These are phyloP conservation scores for Laupala kohalensis DNA, from an alignment of 1,140 invertebrate species.

Conservation along the genomic window DNA sequence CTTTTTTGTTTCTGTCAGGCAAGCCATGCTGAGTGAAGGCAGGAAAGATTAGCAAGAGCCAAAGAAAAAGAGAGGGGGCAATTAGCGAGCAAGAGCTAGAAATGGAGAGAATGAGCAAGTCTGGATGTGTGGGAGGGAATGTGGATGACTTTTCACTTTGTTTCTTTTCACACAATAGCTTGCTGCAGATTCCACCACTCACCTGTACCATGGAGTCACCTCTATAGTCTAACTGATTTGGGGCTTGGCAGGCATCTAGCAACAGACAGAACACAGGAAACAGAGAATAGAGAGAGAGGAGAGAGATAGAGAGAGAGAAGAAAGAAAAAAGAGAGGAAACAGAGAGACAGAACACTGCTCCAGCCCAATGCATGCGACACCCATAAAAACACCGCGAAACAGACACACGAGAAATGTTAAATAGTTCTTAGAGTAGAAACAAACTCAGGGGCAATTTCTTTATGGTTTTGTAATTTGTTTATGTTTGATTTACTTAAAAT, in stretches of 20 bases:
- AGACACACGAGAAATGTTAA: not conserved
- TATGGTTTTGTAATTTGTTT: not conserved
- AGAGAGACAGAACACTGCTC: constrained; percentile 10
- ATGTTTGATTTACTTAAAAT: not conserved
- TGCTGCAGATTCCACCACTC: not conserved
- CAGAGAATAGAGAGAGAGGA: constrained; percentile 10
- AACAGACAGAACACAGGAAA: constrained; percentile 29
- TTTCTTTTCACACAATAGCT: not conserved
- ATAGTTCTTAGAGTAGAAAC: not conserved
- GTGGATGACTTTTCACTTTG: not conserved
- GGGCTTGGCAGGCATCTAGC: constrained; percentile 44
- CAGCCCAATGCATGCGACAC: constrained; percentile 10
- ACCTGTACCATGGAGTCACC: constrained; percentile 3
- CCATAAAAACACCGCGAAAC: not conserved
- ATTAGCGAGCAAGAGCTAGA: not conserved
- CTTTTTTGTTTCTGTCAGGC: not conserved
- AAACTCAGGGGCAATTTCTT: not conserved
- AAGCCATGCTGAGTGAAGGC: not conserved
- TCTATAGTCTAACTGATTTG: constrained; percentile 21
- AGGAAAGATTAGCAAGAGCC: not conserved
- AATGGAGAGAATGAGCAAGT: not conserved
- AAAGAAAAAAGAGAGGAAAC: constrained; percentile 26
- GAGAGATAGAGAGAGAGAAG: constrained; percentile 20
- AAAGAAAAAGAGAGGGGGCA: not conserved
- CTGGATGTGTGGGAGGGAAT: not conserved